Conservation (phyloP, 2,113 vertebrate species). For the Ardeotis arabs region DNA sequence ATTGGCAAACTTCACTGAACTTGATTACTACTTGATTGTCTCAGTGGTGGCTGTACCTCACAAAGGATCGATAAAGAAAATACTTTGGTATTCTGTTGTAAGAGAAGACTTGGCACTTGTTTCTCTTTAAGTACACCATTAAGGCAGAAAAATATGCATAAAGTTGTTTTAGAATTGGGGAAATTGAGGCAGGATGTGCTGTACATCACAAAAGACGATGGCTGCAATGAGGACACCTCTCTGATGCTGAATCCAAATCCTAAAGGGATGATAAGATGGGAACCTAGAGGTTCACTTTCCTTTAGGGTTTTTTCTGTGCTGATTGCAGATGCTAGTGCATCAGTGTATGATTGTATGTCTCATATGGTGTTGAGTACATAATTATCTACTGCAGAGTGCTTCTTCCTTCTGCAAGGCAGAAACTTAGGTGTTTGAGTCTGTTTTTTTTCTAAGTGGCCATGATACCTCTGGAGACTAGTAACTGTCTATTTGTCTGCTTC, state of each 20-base stretch:
- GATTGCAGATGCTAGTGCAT: fast-evolving
- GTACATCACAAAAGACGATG: not conserved
- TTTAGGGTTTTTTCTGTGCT: not conserved
- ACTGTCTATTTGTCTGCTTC: not conserved
- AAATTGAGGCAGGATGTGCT: not conserved
- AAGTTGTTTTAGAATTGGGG: not conserved
- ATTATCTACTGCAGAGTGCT: not conserved
- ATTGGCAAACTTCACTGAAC: not conserved
- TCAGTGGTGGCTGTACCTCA: not conserved
- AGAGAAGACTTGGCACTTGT: not conserved
- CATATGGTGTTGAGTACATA: not conserved
- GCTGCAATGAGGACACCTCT: not conserved
- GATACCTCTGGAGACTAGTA: not conserved
- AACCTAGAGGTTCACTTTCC: not conserved
- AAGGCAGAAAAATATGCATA: not conserved
- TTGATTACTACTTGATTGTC: not conserved
- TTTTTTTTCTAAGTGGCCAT: not conserved
- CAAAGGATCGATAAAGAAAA: not conserved
- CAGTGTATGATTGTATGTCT: not conserved
- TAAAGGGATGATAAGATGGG: not conserved
- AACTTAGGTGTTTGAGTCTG: not conserved
- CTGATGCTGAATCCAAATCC: not conserved
- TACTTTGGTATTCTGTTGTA: not conserved
- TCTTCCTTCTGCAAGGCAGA: not conserved
- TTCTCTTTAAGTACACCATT: not conserved